A percentile compares a stretch with the other conserved stretches of the same genome.
phyloP scores from a whole-genome alignment of 2,113 vertebrate genomes.

The Notarius lentiginosus region DNA sequence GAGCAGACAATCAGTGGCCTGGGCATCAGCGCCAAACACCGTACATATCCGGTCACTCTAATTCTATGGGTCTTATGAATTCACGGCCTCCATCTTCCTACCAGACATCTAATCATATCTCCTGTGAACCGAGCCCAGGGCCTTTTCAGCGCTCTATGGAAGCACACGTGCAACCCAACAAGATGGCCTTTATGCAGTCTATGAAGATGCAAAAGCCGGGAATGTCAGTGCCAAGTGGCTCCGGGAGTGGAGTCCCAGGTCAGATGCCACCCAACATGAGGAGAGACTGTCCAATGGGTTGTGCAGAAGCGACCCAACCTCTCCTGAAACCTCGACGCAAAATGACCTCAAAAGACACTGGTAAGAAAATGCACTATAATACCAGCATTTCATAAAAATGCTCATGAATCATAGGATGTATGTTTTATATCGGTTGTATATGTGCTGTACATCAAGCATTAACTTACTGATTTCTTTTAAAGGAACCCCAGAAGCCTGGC shows the following conservation, averaged over 20 bases:
- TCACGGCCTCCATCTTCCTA: slow-evolving; percentile 85
- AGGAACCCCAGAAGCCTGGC: slow-evolving; percentile 98
- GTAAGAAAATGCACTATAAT: slow-evolving; percentile 67
- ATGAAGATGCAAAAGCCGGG: slow-evolving; percentile 93
- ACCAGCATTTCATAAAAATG: not conserved
- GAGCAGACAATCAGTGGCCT: slow-evolving; percentile 83
- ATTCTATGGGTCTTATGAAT: slow-evolving; percentile 81
- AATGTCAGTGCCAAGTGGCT: slow-evolving; percentile 79
- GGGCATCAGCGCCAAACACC: slow-evolving; percentile 81
- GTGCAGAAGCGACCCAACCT: slow-evolving; percentile 89
- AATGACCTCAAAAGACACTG: slow-evolving; percentile 96
- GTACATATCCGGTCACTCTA: slow-evolving; percentile 76
- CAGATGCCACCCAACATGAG: slow-evolving; percentile 81
- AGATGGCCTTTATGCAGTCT: slow-evolving; percentile 87
- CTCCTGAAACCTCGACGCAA: slow-evolving; percentile 88
- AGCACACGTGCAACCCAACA: slow-evolving; percentile 91
- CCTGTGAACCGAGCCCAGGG: slow-evolving; percentile 88
- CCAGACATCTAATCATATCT: slow-evolving; percentile 87
- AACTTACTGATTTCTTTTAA: slow-evolving; percentile 28
- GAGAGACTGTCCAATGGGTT: slow-evolving; percentile 91
- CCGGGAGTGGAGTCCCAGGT: slow-evolving; percentile 78
- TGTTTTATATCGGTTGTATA: not conserved
- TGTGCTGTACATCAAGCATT: slow-evolving; percentile 12
- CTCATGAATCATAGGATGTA: not conserved
- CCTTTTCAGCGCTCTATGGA: slow-evolving; percentile 93